Conservation (phyloP, 2,113 vertebrate genomes). For the Neogale vison region DNA sequence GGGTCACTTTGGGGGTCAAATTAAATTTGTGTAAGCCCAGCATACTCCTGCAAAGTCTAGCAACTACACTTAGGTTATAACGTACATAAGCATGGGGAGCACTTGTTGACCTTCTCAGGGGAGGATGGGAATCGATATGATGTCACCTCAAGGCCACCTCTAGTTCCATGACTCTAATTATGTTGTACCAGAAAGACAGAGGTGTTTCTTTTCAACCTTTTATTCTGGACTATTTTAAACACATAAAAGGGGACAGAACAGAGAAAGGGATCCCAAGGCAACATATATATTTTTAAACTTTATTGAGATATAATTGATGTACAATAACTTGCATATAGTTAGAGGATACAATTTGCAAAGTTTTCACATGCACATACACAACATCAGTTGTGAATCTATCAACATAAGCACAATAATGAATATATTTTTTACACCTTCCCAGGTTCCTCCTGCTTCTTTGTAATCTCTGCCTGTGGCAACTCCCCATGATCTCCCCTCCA, state of each 20-base stretch:
- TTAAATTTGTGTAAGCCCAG: background rate
- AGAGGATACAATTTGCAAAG: background rate
- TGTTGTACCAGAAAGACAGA: background rate
- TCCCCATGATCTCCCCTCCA: background rate
- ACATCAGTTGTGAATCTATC: background rate
- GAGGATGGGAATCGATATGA: background rate
- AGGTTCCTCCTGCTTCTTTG: background rate
- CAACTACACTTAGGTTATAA: background rate
- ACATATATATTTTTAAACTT: background rate
- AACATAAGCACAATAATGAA: background rate
- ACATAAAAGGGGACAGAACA: background rate
- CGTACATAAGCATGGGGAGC: background rate
- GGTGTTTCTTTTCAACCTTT: background rate
- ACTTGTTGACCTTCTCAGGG: background rate
- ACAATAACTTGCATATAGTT: background rate
- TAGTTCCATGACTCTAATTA: background rate
- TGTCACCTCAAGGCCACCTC: background rate
- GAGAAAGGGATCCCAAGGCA: background rate
- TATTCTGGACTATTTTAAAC: background rate
- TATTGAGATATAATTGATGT: background rate
- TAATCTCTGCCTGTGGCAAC: background rate
- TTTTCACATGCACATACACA: background rate
- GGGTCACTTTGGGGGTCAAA: background rate
- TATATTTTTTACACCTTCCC: background rate
- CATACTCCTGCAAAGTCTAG: background rate